Percentiles rank a stretch among this genome's conserved stretches.
Evolutionary conservation across 2,113 vertebrate species (phyloP).

Genomic region (Antechinus flavipes): DNA sequence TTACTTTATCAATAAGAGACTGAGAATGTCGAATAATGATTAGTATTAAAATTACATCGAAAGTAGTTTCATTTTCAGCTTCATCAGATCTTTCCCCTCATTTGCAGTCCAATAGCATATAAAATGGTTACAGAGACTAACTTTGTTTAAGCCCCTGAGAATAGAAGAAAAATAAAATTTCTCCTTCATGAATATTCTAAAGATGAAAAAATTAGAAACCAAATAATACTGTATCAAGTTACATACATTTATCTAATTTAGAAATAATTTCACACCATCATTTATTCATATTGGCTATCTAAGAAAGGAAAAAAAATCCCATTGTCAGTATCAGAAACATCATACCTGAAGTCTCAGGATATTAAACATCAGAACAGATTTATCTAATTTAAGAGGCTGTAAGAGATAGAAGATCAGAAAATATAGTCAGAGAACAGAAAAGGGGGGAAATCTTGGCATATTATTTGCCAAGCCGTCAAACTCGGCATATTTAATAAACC

Average conservation of each 20-base stretch:
- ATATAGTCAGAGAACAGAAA: constrained; percentile 47
- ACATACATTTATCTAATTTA: constrained; percentile 74
- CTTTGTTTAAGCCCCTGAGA: constrained; percentile 76
- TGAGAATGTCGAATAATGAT: constrained; percentile 68
- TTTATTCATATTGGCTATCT: constrained; percentile 48
- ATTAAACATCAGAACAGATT: constrained; percentile 61
- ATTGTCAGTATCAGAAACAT: constrained; percentile 41
- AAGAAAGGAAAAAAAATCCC: constrained; percentile 48
- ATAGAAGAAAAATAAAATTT: constrained; percentile 72
- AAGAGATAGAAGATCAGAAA: constrained; percentile 38
- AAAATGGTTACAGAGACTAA: constrained; percentile 73
- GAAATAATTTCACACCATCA: constrained; percentile 71
- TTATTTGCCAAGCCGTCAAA: constrained; percentile 1
- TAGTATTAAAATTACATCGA: constrained; percentile 72
- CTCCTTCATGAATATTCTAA: constrained; percentile 70
- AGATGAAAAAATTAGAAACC: constrained; percentile 76
- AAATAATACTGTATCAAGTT: constrained; percentile 73
- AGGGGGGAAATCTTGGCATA: constrained; percentile 23
- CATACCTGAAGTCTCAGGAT: constrained; percentile 32
- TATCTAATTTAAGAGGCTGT: constrained; percentile 33
- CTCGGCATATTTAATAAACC: neutral
- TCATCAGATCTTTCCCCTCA: constrained; percentile 68
- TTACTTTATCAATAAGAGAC: constrained; percentile 54
- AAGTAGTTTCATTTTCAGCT: constrained; percentile 81
- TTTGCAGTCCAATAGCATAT: constrained; percentile 70